Conservation (phyloP, 2,888 invertebrate species). For the Acleris emargana region DNA sequence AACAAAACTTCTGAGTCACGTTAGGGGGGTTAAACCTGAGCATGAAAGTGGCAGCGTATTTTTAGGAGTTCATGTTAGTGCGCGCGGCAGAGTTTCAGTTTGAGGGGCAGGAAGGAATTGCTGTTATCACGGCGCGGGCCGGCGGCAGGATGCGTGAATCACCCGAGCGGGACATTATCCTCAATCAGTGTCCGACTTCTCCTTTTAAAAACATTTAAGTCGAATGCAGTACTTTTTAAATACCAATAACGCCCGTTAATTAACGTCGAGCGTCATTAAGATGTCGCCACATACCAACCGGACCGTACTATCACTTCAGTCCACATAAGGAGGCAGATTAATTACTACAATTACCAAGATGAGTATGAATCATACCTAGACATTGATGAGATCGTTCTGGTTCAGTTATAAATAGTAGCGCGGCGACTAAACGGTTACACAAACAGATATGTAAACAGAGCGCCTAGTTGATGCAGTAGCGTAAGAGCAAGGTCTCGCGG, state of each 20-base stretch:
- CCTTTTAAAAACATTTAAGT: conserved; percentile 53
- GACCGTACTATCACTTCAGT: neutral
- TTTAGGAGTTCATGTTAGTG: conserved; percentile 62
- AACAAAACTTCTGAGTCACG: conserved; percentile 72
- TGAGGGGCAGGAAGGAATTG: conserved; percentile 78
- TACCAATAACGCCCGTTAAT: conserved; percentile 44
- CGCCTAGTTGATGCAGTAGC: conserved; percentile 52
- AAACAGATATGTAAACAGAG: conserved; percentile 40
- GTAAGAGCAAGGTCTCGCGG: conserved; percentile 68
- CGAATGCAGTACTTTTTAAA: conserved; percentile 37
- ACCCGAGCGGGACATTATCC: conserved; percentile 67
- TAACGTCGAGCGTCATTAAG: conserved; percentile 42
- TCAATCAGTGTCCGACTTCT: conserved; percentile 65
- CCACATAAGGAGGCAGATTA: conserved; percentile 32
- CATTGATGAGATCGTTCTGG: conserved; percentile 45
- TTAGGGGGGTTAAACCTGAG: conserved; percentile 52
- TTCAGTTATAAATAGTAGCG: conserved; percentile 50
- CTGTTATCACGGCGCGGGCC: conserved; percentile 67
- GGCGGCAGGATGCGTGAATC: conserved; percentile 79
- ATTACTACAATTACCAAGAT: conserved; percentile 41
- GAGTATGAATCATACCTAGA: conserved; percentile 52
- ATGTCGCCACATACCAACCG: conserved; percentile 1
- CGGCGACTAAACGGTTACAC: conserved; percentile 54
- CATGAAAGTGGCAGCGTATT: conserved; percentile 54
- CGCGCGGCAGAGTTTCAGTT: conserved; percentile 64